A percentile compares a stretch with the other conserved stretches of the same genome.
Conservation (phyloP, 2,888 invertebrate genomes). For the Bibio marci region DNA sequence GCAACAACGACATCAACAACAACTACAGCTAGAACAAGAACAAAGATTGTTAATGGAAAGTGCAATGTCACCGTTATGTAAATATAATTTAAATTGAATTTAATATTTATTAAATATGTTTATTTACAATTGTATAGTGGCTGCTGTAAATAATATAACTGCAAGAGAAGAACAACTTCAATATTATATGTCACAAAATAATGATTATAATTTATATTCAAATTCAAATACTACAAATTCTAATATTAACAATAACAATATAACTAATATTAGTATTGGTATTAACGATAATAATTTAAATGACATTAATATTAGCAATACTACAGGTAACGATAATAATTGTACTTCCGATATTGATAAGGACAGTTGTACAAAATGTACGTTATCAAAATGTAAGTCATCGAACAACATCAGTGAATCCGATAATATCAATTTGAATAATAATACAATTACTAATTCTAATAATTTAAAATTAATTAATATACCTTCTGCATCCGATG, state of each 20-base stretch:
- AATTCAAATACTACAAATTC: background rate
- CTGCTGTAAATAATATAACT: slow-evolving; percentile 16
- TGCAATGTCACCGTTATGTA: slow-evolving; percentile 17
- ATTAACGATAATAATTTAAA: no score
- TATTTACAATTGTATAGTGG: slow-evolving; percentile 9
- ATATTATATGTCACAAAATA: slow-evolving; percentile 12
- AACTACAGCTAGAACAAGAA: slow-evolving; percentile 3
- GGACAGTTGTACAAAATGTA: no score
- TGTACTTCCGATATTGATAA: no score
- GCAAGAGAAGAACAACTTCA: slow-evolving; percentile 14
- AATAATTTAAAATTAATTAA: background rate
- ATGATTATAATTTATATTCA: slow-evolving; percentile 6
- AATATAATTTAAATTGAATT: slow-evolving; percentile 2
- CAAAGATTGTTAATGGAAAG: slow-evolving; percentile 14
- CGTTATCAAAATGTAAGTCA: no score
- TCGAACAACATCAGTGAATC: no score
- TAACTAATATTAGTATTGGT: no score
- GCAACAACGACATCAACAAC: no score
- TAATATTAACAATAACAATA: background rate
- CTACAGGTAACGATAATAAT: no score
- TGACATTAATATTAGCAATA: no score
- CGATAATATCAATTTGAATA: no score
- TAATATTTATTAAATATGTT: background rate
- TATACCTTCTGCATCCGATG: background rate
- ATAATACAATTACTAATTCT: no score